A percentile compares a stretch with the other conserved stretches of the same genome.
Evolutionary conservation across 2,113 vertebrate species (phyloP).

Genomic region (Irena cyanogastra): DNA sequence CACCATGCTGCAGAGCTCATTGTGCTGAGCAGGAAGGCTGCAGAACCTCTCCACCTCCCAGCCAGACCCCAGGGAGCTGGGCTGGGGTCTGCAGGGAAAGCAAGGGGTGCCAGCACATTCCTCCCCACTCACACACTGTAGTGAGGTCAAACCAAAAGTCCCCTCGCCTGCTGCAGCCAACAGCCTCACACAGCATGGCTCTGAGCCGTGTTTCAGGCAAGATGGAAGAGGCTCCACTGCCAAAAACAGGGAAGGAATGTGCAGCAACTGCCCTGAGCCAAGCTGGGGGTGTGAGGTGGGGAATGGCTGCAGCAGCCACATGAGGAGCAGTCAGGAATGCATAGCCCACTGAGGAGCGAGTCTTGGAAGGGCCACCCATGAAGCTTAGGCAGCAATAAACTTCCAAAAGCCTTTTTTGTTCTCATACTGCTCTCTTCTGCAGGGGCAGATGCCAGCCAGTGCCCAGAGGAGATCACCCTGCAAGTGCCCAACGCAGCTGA

Average conservation of each 20-base stretch:
- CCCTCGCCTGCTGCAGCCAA: background rate
- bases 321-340: background rate
- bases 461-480: slow-evolving; percentile 70
- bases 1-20: background rate
- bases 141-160: background rate
- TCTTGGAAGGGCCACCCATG: background rate
- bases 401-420: background rate
- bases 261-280: background rate
- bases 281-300: background rate
- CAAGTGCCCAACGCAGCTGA: slow-evolving; percentile 61
- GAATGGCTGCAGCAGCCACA: background rate
- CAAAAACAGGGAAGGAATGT: slow-evolving; percentile 25
- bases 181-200: background rate
- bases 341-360: background rate
- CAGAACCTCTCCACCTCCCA: background rate
- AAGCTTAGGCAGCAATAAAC: background rate
- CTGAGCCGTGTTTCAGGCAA: background rate
- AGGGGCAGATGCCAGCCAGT: slow-evolving; percentile 62
- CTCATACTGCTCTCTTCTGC: background rate
- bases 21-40: background rate
- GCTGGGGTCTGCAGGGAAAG: background rate
- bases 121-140: background rate
- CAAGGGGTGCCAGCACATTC: background rate
- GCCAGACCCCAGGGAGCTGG: background rate
- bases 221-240: background rate